Evolutionary conservation across 2,888 invertebrate species (phyloP).

Genomic region (Lasius platythorax): DNA sequence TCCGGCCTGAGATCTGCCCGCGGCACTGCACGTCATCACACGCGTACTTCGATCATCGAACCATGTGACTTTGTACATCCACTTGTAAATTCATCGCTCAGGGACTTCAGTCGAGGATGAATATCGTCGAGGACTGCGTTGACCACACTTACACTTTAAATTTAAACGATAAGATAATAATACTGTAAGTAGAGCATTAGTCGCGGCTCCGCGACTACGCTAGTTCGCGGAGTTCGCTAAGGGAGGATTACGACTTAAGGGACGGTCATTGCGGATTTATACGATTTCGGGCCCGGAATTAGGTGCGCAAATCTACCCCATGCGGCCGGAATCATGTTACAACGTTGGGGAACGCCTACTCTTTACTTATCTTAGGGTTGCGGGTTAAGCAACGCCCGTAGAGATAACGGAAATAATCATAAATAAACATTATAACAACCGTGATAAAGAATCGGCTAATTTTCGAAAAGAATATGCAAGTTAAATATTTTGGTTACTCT

Average conservation of each 20-base stretch:
- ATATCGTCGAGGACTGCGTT: slow-evolving; percentile 67
- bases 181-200: slow-evolving; percentile 59
- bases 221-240: slow-evolving; percentile 15
- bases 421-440: neutral
- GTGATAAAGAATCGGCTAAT: neutral
- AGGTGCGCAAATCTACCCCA: slow-evolving; percentile 28
- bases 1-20: slow-evolving; percentile 79
- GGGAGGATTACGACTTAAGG: slow-evolving; percentile 53
- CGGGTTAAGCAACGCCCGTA: slow-evolving; percentile 5
- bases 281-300: slow-evolving; percentile 14
- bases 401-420: slow-evolving; percentile 13
- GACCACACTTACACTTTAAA: slow-evolving; percentile 65
- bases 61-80: slow-evolving; percentile 71
- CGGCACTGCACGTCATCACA: slow-evolving; percentile 61
- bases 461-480: neutral
- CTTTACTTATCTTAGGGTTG: slow-evolving; percentile 29
- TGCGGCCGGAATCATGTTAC: slow-evolving; percentile 19
- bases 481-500: neutral
- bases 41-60: slow-evolving; percentile 63
- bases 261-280: slow-evolving; percentile 23
- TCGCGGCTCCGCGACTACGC: neutral
- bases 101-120: slow-evolving; percentile 72
- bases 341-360: slow-evolving; percentile 17
- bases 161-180: slow-evolving; percentile 67
- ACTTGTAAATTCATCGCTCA: slow-evolving; percentile 74